Evolutionary conservation across 2,888 invertebrate genomes (phyloP), one percentile per base, ranked within the genome.

Genomic region (Drosophila leonis): DNA sequence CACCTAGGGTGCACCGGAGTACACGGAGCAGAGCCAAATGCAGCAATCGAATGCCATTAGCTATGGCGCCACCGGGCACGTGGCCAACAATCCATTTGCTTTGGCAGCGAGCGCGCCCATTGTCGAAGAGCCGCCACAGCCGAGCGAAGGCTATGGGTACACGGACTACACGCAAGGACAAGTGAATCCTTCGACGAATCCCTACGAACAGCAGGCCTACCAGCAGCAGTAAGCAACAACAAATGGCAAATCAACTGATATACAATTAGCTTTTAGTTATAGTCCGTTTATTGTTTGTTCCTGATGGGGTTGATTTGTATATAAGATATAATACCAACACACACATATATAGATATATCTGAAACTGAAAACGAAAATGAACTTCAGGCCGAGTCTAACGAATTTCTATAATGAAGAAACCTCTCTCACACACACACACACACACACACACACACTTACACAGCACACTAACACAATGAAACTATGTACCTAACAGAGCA

Each of bases 41-140:
- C 93, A 93, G 88, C 87, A 91, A 69, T 48, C 92, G 54, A 94
- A 94, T 37, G 92, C 94, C 27, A 93, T 94, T 64, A 95, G 94
- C 75, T 95, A 95, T 83, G 95, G 95, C 60, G 94, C 95, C 37
- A 94, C 94, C 67, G 95, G 94, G 42, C 95, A 95, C 88, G 95
- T 95, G 70, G 90, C 93, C 33, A 93, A 92, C 78, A 94, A 95
- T 64, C 95, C 95, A 10, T 95, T 94, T 41, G 92, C 93, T 31
- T 61, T 86, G 76, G 90, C 90, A 85, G 61, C 82, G 27, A 65
- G 65, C 52, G 78, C 82, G 42, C 94, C 92, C 76, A 93, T 85
- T 94, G 94, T 94, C 76, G 94, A 95, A 66, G 95, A 95, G 86
- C 94, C 94, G 8, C 90, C 96, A 95, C 2, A 95, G 31, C 56